Conservation (phyloP, 2,888 invertebrate species). For the Timema podura region DNA sequence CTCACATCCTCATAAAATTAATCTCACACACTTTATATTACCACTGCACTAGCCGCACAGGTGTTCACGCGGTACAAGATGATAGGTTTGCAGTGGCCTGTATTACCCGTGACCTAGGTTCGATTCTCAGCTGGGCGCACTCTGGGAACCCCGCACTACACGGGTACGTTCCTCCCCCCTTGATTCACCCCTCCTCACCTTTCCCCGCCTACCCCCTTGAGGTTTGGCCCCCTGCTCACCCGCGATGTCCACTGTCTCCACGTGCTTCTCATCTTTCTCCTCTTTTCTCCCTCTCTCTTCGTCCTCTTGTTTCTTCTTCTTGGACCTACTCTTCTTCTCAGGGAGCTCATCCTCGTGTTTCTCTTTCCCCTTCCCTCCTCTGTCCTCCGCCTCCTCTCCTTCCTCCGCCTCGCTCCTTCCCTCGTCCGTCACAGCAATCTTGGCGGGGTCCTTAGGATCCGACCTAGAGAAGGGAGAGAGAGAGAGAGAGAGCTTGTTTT, state of each 20-base stretch:
- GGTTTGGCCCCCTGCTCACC: not conserved
- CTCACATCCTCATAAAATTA: no score
- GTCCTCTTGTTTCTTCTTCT: not conserved
- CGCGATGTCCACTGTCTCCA: no score
- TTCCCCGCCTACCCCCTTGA: not conserved
- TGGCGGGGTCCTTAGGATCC: no score
- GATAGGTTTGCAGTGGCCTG: no score
- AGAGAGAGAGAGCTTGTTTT: no score
- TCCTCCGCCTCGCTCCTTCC: conserved; percentile 10
- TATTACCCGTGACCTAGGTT: no score
- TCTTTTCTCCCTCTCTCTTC: not conserved
- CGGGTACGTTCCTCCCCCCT: not conserved
- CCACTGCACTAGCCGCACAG: no score
- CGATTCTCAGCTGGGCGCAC: no score
- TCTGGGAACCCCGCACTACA: not conserved
- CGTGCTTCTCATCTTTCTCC: conserved; percentile 20
- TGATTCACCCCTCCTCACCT: not conserved
- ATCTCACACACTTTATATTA: no score
- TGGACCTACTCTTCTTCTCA: not conserved
- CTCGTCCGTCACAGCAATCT: not conserved
- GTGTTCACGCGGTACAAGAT: no score
- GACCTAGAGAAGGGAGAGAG: no score
- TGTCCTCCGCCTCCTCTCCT: conserved; percentile 24
- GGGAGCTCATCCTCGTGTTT: not conserved
- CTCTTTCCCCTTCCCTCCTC: conserved; percentile 28